Conservation (phyloP, 2,797 vertebrate species). For the Bryconaethiops microstoma region DNA sequence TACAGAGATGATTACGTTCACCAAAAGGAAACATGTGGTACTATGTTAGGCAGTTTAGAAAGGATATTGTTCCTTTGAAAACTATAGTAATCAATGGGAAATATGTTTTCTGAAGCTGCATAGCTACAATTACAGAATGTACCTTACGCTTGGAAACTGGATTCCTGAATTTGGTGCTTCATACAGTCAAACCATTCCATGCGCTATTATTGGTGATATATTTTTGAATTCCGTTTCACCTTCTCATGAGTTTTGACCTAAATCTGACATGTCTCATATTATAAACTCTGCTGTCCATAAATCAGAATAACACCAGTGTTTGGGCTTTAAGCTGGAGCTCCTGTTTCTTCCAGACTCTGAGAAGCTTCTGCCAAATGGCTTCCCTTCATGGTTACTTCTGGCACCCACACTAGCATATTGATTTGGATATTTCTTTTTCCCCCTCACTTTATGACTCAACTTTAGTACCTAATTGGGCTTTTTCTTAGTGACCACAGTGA, state of each 20-base stretch:
- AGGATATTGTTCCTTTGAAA: not conserved
- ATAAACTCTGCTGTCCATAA: constrained; percentile 55
- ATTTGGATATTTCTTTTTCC: constrained; percentile 32
- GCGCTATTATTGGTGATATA: constrained; percentile 42
- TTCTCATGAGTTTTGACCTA: constrained; percentile 58
- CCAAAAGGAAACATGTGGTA: not conserved
- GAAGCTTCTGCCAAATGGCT: constrained; percentile 50
- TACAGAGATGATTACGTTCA: not conserved
- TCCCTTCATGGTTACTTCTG: constrained; percentile 47
- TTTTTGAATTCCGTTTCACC: constrained; percentile 53
- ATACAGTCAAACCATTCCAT: constrained; percentile 31
- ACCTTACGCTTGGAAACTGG: constrained; percentile 27
- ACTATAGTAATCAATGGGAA: constrained; percentile 10
- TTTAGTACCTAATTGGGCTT: constrained; percentile 59
- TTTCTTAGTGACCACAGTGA: constrained; percentile 54
- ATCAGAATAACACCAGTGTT: constrained; percentile 59
- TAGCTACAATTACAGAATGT: constrained; percentile 3
- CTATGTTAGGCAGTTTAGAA: not conserved
- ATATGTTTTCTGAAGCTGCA: not conserved
- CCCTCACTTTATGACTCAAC: constrained; percentile 38
- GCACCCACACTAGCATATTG: constrained; percentile 36
- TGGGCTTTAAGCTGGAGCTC: constrained; percentile 49
- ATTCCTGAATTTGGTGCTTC: constrained; percentile 25
- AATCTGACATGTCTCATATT: constrained; percentile 55
- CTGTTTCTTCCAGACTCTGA: constrained; percentile 41